A percentile compares a stretch with the other conserved stretches of the same genome.
Evolutionary conservation across 35 echinoderm and acorn worm genomes (phyloP).

Genomic region (Diadema setosum): DNA sequence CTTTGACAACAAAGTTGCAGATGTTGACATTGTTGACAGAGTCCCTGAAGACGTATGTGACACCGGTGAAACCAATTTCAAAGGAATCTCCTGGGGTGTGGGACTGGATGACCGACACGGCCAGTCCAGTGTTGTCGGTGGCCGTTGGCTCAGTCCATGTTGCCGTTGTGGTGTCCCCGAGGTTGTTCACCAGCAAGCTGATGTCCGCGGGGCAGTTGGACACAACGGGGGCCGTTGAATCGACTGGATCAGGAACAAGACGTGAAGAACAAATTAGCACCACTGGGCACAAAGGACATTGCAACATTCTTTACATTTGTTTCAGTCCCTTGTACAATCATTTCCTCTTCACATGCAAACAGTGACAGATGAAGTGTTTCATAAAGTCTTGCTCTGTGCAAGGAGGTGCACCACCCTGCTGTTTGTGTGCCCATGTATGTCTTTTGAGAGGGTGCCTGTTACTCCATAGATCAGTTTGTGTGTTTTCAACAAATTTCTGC

Average conservation of each 20-base stretch:
- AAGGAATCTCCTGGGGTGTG: conserved; percentile 46
- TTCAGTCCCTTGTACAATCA: neutral
- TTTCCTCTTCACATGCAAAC: neutral
- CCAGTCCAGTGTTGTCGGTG: conserved; percentile 43
- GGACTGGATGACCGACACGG: neutral
- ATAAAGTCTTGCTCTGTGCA: neutral
- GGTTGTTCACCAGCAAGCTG: neutral
- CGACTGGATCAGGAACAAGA: conserved; percentile 2
- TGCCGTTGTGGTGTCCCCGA: neutral
- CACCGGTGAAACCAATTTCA: conserved; percentile 15
- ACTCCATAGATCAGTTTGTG: too few species aligned
- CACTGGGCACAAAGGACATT: neutral
- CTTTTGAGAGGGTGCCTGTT: too few species aligned
- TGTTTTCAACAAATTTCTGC: too few species aligned
- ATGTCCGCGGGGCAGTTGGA: conserved; percentile 44
- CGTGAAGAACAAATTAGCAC: neutral
- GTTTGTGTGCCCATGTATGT: neutral
- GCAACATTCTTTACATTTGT: neutral
- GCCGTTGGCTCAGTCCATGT: conserved; percentile 57
- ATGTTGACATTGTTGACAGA: conserved; percentile 20
- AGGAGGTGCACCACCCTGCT: neutral
- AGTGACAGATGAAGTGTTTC: neutral
- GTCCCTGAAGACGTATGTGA: conserved; percentile 56
- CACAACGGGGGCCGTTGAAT: conserved; percentile 27
- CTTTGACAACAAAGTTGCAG: conserved; percentile 58